Base-by-base conservation (phyloP, 2,888 invertebrate species). In the Phyllotreta cruciferae region DNA sequence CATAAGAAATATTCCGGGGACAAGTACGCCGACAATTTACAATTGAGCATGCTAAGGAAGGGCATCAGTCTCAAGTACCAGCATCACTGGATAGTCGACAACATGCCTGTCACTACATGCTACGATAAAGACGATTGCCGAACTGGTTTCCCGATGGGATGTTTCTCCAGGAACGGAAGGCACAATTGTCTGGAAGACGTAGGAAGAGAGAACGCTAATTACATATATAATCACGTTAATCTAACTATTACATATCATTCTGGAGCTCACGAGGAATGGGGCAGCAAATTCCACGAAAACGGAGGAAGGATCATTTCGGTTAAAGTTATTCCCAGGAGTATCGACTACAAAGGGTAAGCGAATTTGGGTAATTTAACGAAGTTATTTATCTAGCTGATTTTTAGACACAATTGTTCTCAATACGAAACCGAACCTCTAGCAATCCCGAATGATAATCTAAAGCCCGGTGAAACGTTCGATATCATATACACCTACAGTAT, bases 31-130 rank as follows among this genome's bases (percentile, higher is more conserved):
- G 87, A 88, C 66, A 76, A 77, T 34, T 60, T 68, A 24, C 90
- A 90, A 73, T 81, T 99, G 73, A 90, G 91, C 74, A 87, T 92
- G 10, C 83, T 99, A 63, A 92, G 93, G 79, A 92, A 93, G 83
- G 98, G 96, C 64, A 90, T 92, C 78, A 90, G 91, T 64, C 84
- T 96, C 57, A 98, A 98, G 81, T 99, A 99, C 81, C 95, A 98
- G 75, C 98, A 99, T 82, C 98, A 99, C 81, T 99, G 98, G 98
- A 94, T 95, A 74, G 87, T 94, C 67, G 99, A 99, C 82, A 99
- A 99, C 80, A 98, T 99, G 98, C 99, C 99, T 0, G 93, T 99
- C 1, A 98, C 98, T 0, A 98, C 95, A 92, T 99, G 99, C 80
- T 75, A 74, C 44, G 83, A 82, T 47, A 77, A 88, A 60, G 89